Conservation (phyloP, 2,888 invertebrate genomes). For the Steinernema scapterisci region DNA sequence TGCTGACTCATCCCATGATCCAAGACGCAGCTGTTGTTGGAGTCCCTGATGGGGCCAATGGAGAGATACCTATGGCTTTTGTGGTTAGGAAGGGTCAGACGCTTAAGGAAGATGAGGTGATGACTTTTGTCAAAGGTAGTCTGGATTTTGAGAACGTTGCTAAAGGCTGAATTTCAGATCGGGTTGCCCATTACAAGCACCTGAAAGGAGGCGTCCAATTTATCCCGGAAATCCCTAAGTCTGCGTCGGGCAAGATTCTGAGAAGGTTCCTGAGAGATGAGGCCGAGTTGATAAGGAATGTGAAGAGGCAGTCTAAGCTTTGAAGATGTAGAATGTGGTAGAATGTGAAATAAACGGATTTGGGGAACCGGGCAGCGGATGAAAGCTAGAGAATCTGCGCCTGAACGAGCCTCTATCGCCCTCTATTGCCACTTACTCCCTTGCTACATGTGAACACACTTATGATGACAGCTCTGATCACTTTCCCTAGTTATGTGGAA, state of each 20-base stretch:
- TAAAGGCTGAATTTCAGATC: constrained; percentile 70
- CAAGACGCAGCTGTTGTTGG: constrained; percentile 46
- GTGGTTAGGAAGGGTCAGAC: constrained; percentile 31
- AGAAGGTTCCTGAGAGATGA: constrained; percentile 69
- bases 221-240: constrained; percentile 76
- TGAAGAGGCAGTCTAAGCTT: neutral
- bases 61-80: constrained; percentile 45
- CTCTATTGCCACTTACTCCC: too few species aligned
- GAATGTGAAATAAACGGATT: neutral
- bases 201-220: constrained; percentile 76
- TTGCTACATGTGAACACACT: too few species aligned
- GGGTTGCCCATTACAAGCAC: constrained; percentile 78
- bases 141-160: neutral
- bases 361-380: too few species aligned
- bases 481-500: too few species aligned
- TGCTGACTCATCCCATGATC: constrained; percentile 41
- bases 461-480: too few species aligned
- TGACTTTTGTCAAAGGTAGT: constrained; percentile 40
- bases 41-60: constrained; percentile 38
- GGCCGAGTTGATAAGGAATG: neutral
- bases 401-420: too few species aligned
- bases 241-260: constrained; percentile 78
- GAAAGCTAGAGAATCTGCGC: too few species aligned
- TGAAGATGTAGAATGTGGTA: neutral
- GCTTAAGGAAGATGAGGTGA: constrained; percentile 34